Base-by-base conservation (phyloP, 2,113 vertebrate genomes). In the Scatophagus argus region DNA sequence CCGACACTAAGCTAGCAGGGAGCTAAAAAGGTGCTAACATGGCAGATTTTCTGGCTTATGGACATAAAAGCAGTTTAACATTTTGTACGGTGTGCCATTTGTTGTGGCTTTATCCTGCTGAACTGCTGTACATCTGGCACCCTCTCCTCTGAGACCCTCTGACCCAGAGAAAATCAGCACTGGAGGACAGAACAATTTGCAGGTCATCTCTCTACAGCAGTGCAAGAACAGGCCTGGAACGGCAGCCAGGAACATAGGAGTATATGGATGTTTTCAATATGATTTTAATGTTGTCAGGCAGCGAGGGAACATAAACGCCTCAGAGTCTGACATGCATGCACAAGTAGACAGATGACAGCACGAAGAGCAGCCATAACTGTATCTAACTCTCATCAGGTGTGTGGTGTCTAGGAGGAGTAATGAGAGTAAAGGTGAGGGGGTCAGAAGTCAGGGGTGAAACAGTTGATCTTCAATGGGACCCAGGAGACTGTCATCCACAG, bases 311-410 rank as follows among this genome's bases (percentile, higher is more conserved):
- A 67, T 46, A 41, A 74, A 86, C 61, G 73, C 66, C 64, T 79
- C 59, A 23, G 65, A 75, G 70, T 41, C 79, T 39, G 72, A 87
- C 81, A 67, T 65, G 86, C 70, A 63, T 27, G 79, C 74, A 81
- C 39, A 74, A n/a, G n/a, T n/a, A n/a, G 61, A 70, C 70, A 52
- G 62, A 78, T 43, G 78, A 81, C 21, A 54, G 56, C 44, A 44
- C 54, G 32, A 67, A 16, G 67, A 58, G 62, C 39, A 54, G 56
- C 79, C 69, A 54, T 60, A 64, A 47, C 69, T 43, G 69, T 41
- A 66, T 83, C 81, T 88, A 89, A 93, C 83, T 84, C 76, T 71
- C 79, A 79, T 90, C 90, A 92, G 83, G 87, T 89, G 91, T 84
- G 82, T 39, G 69, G 63, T 67, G 70, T 86, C 87, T 80, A 43